These are phyloP conservation scores for Phylloscopus collybita DNA, from an alignment of 2,797 vertebrate genomes.

Conservation along the genomic window DNA sequence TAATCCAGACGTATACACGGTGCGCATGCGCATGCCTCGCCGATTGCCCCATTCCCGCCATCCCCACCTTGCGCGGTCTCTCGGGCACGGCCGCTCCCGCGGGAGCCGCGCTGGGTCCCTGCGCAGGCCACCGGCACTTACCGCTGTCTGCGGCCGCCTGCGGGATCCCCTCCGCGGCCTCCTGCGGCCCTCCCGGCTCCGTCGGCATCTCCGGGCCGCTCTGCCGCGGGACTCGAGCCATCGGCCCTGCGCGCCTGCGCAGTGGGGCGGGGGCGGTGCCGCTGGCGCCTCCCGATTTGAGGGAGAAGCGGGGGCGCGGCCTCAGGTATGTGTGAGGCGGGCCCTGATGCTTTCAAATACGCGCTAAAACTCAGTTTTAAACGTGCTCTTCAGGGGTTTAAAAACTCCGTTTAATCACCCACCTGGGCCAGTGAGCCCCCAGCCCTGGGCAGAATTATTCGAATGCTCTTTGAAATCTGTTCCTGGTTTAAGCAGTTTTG, in stretches of 20 bases:
- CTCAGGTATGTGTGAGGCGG: rapidly evolving
- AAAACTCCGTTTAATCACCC: rapidly evolving
- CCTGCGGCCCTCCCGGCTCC: rapidly evolving
- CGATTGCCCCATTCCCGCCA: rapidly evolving
- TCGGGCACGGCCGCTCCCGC: not conserved
- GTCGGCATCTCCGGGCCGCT: rapidly evolving
- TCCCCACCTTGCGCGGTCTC: rapidly evolving
- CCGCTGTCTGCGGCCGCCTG: not conserved
- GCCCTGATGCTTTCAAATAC: rapidly evolving
- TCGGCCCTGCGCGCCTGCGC: not conserved
- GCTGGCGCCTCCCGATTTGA: rapidly evolving
- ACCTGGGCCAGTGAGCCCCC: rapidly evolving
- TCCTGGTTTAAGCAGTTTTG: not conserved
- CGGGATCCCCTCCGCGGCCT: not conserved
- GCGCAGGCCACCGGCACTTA: not conserved
- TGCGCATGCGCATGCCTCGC: rapidly evolving
- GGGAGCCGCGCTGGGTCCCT: not conserved
- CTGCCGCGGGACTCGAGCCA: rapidly evolving
- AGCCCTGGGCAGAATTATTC: not conserved
- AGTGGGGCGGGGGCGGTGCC: rapidly evolving
- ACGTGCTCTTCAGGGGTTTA: rapidly evolving
- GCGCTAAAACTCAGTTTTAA: rapidly evolving
- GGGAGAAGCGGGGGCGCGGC: not conserved
- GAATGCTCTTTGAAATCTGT: rapidly evolving
- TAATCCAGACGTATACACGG: rapidly evolving